Conservation (phyloP, 2,888 invertebrate genomes). For the Chironomus riparius region DNA sequence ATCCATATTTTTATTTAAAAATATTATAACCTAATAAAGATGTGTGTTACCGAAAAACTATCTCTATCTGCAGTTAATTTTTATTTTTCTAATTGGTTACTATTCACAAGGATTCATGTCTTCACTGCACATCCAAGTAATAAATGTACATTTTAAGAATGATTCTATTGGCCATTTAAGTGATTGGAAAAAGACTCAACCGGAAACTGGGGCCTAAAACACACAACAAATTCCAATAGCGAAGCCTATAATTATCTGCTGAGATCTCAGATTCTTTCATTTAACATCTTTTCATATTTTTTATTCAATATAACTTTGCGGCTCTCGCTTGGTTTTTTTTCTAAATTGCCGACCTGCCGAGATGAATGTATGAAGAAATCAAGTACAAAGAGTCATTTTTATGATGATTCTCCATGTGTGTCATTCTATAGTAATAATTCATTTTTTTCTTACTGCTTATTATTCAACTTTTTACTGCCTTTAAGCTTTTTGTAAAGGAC, state of each 20-base stretch:
- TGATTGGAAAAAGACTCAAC: neutral
- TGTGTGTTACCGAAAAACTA: too few species aligned
- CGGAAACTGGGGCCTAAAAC: conserved; percentile 22
- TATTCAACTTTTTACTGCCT: neutral
- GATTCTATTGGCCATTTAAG: conserved; percentile 8
- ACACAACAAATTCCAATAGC: conserved; percentile 7
- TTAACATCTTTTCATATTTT: neutral
- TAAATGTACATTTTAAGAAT: neutral
- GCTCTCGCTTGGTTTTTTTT: neutral
- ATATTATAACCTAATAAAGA: too few species aligned
- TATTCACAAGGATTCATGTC: neutral
- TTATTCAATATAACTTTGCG: neutral
- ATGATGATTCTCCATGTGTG: neutral
- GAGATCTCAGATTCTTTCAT: conserved; percentile 12
- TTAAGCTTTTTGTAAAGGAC: neutral
- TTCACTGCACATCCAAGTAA: too few species aligned
- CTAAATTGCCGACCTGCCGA: neutral
- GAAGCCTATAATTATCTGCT: conserved; percentile 19
- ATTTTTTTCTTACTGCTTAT: neutral
- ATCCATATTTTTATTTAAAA: too few species aligned
- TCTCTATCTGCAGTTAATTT: too few species aligned
- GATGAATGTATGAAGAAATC: neutral
- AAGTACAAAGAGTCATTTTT: too few species aligned
- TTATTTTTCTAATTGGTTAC: too few species aligned
- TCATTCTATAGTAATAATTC: conserved; percentile 3